These are phyloP conservation scores for Aegotheles bennettii DNA, from an alignment of 2,113 vertebrate species.

Conservation along the genomic window DNA sequence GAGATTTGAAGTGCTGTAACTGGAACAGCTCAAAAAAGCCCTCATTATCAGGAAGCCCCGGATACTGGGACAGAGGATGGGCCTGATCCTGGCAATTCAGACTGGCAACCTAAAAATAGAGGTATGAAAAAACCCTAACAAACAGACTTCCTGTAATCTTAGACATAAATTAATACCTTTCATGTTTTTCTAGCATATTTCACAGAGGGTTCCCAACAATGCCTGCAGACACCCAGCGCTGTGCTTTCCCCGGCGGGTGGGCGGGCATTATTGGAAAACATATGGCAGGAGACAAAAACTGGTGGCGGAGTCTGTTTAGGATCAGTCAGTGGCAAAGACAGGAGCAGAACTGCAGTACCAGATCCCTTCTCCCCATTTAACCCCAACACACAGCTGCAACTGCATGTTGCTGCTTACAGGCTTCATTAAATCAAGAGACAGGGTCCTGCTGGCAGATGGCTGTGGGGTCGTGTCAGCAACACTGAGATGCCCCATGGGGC, in stretches of 20 bases:
- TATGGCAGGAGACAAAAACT: neutral
- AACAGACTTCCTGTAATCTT: neutral
- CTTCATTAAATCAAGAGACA: neutral
- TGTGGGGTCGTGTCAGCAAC: rapidly evolving
- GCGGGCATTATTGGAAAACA: conserved; percentile 7
- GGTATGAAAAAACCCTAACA: neutral
- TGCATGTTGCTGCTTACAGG: neutral
- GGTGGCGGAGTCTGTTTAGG: neutral
- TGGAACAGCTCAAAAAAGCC: neutral
- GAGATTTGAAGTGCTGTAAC: neutral
- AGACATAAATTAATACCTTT: neutral
- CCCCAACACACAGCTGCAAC: rapidly evolving
- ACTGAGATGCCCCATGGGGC: rapidly evolving
- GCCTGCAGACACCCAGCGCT: neutral
- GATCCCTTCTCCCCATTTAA: neutral
- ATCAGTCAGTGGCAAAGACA: neutral
- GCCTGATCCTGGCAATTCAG: neutral
- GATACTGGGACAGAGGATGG: neutral
- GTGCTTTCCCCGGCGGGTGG: neutral
- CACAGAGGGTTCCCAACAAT: conserved; percentile 1
- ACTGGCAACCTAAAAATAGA: neutral
- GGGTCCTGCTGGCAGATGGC: neutral
- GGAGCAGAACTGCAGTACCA: neutral
- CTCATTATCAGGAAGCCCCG: neutral
- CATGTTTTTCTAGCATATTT: neutral